Evolutionary conservation across 1,140 invertebrate genomes (phyloP).

Genomic region (Mamestra configurata): DNA sequence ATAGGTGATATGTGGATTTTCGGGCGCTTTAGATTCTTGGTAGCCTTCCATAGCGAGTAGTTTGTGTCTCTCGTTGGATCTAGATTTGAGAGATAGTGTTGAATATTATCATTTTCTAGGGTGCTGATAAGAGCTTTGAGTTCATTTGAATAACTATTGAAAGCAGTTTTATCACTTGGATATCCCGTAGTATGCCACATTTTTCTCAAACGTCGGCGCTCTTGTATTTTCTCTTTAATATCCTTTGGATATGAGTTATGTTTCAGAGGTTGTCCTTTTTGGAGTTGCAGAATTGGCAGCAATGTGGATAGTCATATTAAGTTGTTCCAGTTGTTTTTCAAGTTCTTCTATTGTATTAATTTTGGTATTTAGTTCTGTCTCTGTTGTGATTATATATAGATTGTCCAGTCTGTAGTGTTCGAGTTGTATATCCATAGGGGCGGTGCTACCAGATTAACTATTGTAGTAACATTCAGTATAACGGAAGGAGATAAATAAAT

Average conservation of each 20-base stretch:
- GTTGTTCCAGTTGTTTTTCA: neutral
- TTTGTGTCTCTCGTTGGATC: constrained; percentile 40
- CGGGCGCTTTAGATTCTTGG: constrained; percentile 50
- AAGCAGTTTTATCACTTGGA: constrained; percentile 52
- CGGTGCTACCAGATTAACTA: neutral
- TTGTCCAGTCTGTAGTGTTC: constrained; percentile 23
- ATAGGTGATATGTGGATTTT: constrained; percentile 50
- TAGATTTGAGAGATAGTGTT: constrained; percentile 42
- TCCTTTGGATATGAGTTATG: constrained; percentile 43
- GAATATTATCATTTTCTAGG: constrained; percentile 47
- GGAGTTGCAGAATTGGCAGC: constrained; percentile 40
- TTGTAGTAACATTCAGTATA: constrained; percentile 4
- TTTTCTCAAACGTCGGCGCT: constrained; percentile 42
- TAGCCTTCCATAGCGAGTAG: constrained; percentile 56
- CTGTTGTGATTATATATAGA: constrained; percentile 9
- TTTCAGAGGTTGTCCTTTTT: constrained; percentile 38
- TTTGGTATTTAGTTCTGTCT: constrained; percentile 11
- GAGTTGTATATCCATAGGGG: constrained; percentile 26
- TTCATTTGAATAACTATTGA: constrained; percentile 51
- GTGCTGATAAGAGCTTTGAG: constrained; percentile 48
- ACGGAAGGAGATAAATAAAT: no score
- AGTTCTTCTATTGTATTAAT: constrained; percentile 10
- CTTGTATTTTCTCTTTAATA: constrained; percentile 57
- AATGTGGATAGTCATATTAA: neutral
- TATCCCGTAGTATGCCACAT: constrained; percentile 52